Percentiles rank a stretch among this genome's conserved stretches.
Evolutionary conservation across 2,888 invertebrate species (phyloP).

Genomic region (Drosophila gaucha): DNA sequence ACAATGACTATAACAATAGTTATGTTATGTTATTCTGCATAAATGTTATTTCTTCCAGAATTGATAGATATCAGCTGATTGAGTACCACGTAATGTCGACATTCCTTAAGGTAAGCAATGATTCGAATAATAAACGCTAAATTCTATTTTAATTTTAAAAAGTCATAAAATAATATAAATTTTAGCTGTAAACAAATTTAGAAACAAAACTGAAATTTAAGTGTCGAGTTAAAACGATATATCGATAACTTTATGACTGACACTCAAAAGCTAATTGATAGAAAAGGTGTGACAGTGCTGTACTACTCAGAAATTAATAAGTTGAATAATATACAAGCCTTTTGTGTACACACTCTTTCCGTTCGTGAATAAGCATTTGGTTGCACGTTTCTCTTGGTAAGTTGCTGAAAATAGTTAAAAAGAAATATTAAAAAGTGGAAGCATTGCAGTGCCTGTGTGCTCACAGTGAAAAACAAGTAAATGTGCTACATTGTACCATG

Average conservation of each 20-base stretch:
- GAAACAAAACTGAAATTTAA: too few species aligned
- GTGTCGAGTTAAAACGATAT: not conserved
- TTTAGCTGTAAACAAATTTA: too few species aligned
- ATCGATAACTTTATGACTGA: not conserved
- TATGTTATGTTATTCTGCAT: not conserved
- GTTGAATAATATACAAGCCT: not conserved
- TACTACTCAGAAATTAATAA: not conserved
- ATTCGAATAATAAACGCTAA: not conserved
- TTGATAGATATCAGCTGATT: conserved; percentile 16
- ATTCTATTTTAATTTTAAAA: too few species aligned
- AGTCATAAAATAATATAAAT: too few species aligned
- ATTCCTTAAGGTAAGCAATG: not conserved
- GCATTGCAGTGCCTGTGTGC: conserved; percentile 2
- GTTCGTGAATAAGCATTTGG: conserved; percentile 80
- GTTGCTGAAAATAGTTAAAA: conserved; percentile 56
- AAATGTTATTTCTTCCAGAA: not conserved
- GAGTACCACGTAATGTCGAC: conserved; percentile 4
- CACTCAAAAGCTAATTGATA: conserved; percentile 3
- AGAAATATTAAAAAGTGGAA: conserved; percentile 32
- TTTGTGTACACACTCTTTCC: conserved; percentile 72
- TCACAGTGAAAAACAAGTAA: not conserved
- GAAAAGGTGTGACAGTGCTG: conserved; percentile 10
- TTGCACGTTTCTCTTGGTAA: conserved; percentile 83
- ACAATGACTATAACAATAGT: not conserved
- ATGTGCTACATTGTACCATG: not conserved